Evolutionary conservation across 2,888 invertebrate species (phyloP), one percentile per base, ranked within the genome.

Genomic region (Habrosyne pyritoides): DNA sequence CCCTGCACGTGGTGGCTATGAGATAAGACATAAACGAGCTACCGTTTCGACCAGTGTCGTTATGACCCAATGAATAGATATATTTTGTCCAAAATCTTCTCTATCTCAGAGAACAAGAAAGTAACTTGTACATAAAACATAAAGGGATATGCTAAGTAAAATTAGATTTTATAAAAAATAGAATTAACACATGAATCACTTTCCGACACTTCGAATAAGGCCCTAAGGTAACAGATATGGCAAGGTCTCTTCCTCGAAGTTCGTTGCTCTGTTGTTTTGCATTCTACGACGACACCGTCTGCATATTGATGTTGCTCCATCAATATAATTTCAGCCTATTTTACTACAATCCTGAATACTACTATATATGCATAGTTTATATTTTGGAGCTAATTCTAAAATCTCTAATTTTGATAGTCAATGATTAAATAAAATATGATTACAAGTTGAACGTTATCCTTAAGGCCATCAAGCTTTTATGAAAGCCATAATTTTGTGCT

Each of bases 251-350:
- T 86, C 84, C 86, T 83, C 69, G 61, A 78, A 88, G 91, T 88
- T 91, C 91, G 85, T 83, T 89, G 91, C 84, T 78, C 91, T 71
- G 83, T 80, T 86, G 86, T 86, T 87, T 86, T 82, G 87, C 87
- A 85, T 84, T 75, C 79, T 74, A 75, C 65, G 59, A 73, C 75
- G 76, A 84, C 86, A 76, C 57, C 66, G 89, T 86, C 88, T 86
- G 91, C 89, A 91, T 91, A 83, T 76, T 84, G 84, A 90, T 84
- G 63, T 60, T 51, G 55, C 51, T 52, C 53, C 59, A 62, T 61
- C 42, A 18, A 18, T 18, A 6, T n/a, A n/a, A n/a, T 42, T 42
- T 18, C 8, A 42, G 14, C 2, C 14, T 42, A 42, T 42, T 33
- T 42, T 42, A 42, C 42, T 18, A 42, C 42, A 42, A 18, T 8